Evolutionary conservation across 2,888 invertebrate genomes (phyloP).

Genomic region (Amblyjoppa proteus): DNA sequence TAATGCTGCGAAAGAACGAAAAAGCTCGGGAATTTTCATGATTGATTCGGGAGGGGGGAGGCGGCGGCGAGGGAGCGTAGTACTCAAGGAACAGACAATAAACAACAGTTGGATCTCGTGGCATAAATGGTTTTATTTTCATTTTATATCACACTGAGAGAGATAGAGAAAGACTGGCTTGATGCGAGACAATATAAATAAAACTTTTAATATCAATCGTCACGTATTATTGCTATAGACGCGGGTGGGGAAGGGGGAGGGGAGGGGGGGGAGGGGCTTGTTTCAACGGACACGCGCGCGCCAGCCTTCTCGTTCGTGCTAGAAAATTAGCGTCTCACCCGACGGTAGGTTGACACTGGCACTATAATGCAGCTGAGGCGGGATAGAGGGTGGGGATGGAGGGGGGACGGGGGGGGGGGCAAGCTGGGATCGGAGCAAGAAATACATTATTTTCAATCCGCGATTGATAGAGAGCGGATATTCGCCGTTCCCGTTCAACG

Average conservation of each 20-base stretch:
- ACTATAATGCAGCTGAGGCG: constrained; percentile 55
- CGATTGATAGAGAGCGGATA: constrained; percentile 33
- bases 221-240: constrained; percentile 72
- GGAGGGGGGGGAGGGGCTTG: constrained; percentile 31
- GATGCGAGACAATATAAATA: constrained; percentile 77
- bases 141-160: constrained; percentile 76
- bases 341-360: constrained; percentile 46
- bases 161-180: constrained; percentile 75
- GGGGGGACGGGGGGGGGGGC: constrained; percentile 21
- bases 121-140: constrained; percentile 76
- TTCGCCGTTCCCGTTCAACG: constrained; percentile 29
- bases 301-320: constrained; percentile 69
- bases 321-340: constrained; percentile 54
- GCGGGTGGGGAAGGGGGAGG: constrained; percentile 43
- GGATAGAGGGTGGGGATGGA: not conserved
- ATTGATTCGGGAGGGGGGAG: not conserved
- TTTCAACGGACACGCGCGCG: constrained; percentile 68
- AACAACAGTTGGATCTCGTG: constrained; percentile 62
- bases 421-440: not conserved
- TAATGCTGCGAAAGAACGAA: not conserved
- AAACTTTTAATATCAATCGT: constrained; percentile 77
- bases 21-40: not conserved
- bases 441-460: constrained; percentile 40
- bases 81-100: not conserved
- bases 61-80: too few relatives aligned